Conservation (phyloP, 1,140 invertebrate species). For the Trypoxylus dichotomus region DNA sequence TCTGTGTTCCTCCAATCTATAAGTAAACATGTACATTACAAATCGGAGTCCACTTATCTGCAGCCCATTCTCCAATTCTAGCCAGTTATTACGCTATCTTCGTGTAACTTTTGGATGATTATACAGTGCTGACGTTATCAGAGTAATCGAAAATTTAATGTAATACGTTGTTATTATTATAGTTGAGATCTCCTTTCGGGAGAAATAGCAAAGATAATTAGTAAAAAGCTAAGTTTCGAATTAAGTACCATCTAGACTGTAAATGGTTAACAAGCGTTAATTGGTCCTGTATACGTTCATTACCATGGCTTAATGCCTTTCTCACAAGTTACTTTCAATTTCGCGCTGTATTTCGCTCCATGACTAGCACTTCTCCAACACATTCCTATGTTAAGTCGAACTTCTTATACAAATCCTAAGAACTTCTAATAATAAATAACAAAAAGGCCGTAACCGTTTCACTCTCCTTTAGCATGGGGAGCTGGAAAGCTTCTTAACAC, state of each 20-base stretch:
- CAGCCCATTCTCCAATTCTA: no score
- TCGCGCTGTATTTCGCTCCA: not conserved
- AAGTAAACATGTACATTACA: no score
- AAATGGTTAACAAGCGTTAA: not conserved
- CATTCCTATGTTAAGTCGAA: not conserved
- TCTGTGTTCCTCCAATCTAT: no score
- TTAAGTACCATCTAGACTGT: not conserved
- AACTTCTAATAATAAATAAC: conserved; percentile 4
- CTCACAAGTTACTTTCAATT: not conserved
- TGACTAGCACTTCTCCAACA: not conserved
- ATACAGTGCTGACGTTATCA: no score
- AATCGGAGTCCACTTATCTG: no score
- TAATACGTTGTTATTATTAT: not conserved
- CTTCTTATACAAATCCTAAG: not conserved
- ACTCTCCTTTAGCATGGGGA: not conserved
- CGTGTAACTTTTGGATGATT: no score
- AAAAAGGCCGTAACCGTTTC: not conserved
- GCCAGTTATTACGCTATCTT: no score
- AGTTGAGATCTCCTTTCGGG: not conserved
- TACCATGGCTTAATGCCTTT: not conserved
- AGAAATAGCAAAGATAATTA: not conserved
- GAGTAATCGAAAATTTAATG: not conserved
- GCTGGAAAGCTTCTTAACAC: not conserved
- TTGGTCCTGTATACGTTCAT: not conserved
- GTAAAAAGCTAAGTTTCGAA: not conserved